Evolutionary conservation across 1,140 invertebrate genomes (phyloP), one percentile per base, ranked within the genome.

Genomic region (Sycobia sp.): DNA sequence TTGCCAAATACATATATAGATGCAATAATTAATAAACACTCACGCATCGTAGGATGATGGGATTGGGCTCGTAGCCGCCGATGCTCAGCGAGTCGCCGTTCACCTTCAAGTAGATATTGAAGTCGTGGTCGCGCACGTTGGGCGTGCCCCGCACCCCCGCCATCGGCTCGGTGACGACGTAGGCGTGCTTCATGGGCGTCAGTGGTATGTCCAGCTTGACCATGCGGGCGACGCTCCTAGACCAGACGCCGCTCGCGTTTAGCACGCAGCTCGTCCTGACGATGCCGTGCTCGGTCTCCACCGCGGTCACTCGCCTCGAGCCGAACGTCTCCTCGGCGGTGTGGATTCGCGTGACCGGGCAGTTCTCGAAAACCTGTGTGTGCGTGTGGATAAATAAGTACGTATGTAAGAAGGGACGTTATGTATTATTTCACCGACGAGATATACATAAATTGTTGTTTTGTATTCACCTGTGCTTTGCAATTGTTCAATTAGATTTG

Each of bases 51-150:
- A 94, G 78, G 62, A 95, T 84, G 57, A 90, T 87, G 1, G 93
- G 94, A 79, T 95, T 93, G 0, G 80, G 76, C 78, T 96, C 94
- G 72, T 95, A 96, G 18, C 93, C 93, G n/a, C 93, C 94, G 65
- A 95, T 85, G 62, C 85, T 86, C 10, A 95, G 85, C 0, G 89
- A 85, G 67, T 93, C 91, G 5, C 92, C 93, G 69, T 94, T 91
- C 0, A 93, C 85, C 66, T 91, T 86, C 56, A 95, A 88, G 72
- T 95, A 95, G n/a, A 94, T 83, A 27, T 86, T 89, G 5, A 86
- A 84, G 78, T 96, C 94, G 68, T 94, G 91, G 77, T 95, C 93
- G 59, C 93, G 78, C 16, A 95, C 84, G 71, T 94, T 95, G 3
- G 94, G 93, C 65, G 88, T 80, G 11, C 86, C 87, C 39, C 89